Evolutionary conservation across 2,888 invertebrate species (phyloP).

Genomic region (Drosophila pegasa): DNA sequence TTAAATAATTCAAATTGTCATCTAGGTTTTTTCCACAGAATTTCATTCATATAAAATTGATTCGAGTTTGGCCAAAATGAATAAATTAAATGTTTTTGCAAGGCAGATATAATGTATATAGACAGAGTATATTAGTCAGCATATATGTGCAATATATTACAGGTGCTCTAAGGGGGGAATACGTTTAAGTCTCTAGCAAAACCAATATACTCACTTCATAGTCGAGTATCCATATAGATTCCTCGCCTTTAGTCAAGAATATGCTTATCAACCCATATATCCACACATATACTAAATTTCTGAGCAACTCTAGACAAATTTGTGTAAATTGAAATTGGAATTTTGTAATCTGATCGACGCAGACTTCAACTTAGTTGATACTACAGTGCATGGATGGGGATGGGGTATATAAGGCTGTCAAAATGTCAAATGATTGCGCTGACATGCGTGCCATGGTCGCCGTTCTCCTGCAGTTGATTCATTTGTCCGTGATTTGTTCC

Average conservation of each 20-base stretch:
- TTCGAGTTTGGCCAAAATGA: not conserved
- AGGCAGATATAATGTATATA: not conserved
- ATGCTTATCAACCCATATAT: not conserved
- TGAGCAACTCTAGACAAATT: not conserved
- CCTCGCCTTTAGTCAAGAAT: not conserved
- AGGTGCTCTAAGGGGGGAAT: too few species aligned
- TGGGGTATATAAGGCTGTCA: slow-evolving; percentile 58
- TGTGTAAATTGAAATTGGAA: not conserved
- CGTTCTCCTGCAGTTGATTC: slow-evolving; percentile 27
- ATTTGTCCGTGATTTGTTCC: slow-evolving; percentile 39
- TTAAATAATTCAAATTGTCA: not conserved
- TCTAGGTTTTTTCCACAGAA: not conserved
- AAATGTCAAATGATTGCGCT: slow-evolving; percentile 77
- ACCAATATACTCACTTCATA: too few species aligned
- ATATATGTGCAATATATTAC: not conserved
- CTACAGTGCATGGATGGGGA: slow-evolving; percentile 15
- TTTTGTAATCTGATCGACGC: slow-evolving; percentile 52
- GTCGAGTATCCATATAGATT: not conserved
- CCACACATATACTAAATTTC: too few species aligned
- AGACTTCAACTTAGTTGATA: slow-evolving; percentile 39
- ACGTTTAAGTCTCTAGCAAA: too few species aligned
- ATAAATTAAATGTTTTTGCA: not conserved
- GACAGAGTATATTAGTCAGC: not conserved
- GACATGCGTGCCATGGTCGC: slow-evolving; percentile 58
- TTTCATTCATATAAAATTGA: not conserved